phyloP scores from a whole-genome alignment of 2,888 invertebrate genomes.

The Lacanobia wlatinum region DNA sequence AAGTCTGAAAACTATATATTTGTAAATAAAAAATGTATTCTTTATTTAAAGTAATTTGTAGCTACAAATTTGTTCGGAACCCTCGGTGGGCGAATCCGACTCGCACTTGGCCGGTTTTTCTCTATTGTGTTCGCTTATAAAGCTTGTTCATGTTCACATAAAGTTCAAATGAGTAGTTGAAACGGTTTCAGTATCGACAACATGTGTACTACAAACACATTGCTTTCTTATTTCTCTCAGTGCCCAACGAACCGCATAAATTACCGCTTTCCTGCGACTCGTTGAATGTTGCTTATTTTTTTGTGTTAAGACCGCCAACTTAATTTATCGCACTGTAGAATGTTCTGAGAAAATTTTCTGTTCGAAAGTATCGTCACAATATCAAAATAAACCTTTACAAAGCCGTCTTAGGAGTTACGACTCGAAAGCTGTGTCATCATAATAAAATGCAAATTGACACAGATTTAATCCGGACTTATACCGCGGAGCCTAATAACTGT shows the following conservation, averaged over 20 bases:
- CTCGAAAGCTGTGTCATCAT: conserved; percentile 83
- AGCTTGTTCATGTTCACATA: not conserved
- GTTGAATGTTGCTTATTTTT: conserved; percentile 75
- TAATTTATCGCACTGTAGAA: conserved; percentile 79
- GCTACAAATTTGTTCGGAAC: too few species aligned
- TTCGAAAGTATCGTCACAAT: conserved; percentile 45
- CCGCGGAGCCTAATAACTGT: conserved; percentile 85
- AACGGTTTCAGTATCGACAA: conserved; percentile 59
- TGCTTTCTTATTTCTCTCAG: conserved; percentile 77
- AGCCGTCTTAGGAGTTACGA: conserved; percentile 83
- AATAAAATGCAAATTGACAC: conserved; percentile 89
- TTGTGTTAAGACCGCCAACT: conserved; percentile 72
- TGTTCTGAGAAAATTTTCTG: conserved; percentile 59
- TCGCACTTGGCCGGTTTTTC: not conserved
- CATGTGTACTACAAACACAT: conserved; percentile 69
- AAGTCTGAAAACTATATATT: too few species aligned
- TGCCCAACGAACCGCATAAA: conserved; percentile 80
- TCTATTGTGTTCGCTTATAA: not conserved
- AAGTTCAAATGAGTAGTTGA: conserved; percentile 31
- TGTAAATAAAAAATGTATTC: too few species aligned
- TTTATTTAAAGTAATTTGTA: too few species aligned
- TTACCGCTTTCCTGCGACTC: conserved; percentile 79
- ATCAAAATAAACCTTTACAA: conserved; percentile 79
- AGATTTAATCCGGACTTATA: conserved; percentile 87
- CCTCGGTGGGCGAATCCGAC: too few species aligned